Base-by-base conservation (phyloP, 1,140 invertebrate genomes). In the Bombus waltoni region DNA sequence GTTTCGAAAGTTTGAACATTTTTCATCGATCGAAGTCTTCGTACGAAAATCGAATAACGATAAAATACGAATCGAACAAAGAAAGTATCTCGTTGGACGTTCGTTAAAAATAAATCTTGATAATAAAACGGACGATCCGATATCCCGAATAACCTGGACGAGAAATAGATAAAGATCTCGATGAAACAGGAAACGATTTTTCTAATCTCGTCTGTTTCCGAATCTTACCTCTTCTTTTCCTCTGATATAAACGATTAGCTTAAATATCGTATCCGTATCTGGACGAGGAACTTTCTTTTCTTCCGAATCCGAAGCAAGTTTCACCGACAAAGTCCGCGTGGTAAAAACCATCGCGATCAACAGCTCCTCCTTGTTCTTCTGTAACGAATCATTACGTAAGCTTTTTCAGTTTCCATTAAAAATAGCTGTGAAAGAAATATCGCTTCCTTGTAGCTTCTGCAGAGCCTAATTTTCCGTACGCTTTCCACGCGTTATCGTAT, bases 401-500 rank as follows among this genome's bases (percentile, higher is more conserved):
- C 53, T 62, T 75, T 74, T 74, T n/a, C 71, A 38, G 35, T 82
- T 47, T 47, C 57, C 71, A 75, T 82, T 82, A 13, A 62, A 35
- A 75, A 73, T 40, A 18, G n/a, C 25, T 75, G 42, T 25, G 53
- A 82, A 82, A 35, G 42, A 10, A 38, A 35, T 18, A 38, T 15
- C 71, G 70, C 59, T 82, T 82, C 71, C 81, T 82, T 65, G n/a
- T 75, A 22, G n/a, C 22, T n/a, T 10, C 9, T 13, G n/a, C 25
- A 22, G 32, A 44, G 2, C 71, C 9, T 57, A 25, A 44, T 82
- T 82, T 82, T 75, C 81, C 81, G 15, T 47, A 18, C 40, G 81
- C 57, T 74, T 82, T 75, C 59, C 81, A 82, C 1, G 32, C 40
- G 11, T 38, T 82, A 82, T 82, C 81, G 40, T 32, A 25, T 47